Conservation (phyloP, 2,113 vertebrate genomes). For the Rhombomys opimus region DNA sequence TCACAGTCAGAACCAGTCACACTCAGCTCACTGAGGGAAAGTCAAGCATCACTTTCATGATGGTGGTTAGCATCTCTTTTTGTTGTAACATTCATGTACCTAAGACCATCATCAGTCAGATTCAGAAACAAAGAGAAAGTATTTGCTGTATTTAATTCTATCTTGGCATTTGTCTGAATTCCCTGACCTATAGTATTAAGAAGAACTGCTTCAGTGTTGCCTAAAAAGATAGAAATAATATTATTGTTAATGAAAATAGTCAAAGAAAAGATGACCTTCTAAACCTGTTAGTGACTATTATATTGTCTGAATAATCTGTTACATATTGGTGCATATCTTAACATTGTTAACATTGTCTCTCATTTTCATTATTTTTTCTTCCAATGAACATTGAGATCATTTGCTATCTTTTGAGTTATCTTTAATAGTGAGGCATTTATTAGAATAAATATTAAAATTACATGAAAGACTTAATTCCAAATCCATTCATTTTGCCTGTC, state of each 20-base stretch:
- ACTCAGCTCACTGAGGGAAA: neutral
- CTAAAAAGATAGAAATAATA: neutral
- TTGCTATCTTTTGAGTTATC: neutral
- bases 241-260: neutral
- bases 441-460: neutral
- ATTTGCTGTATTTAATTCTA: neutral
- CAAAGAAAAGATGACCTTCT: neutral
- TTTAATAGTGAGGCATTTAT: neutral
- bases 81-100: neutral
- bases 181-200: neutral
- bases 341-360: neutral
- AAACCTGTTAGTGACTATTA: neutral
- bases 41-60: no score
- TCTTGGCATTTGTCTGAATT: no score
- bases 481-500: neutral
- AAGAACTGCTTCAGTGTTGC: neutral
- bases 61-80: no score
- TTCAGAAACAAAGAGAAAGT: neutral
- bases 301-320: neutral
- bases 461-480: neutral
- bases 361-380: neutral
- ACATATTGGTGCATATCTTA: neutral
- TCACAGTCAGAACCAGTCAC: neutral
- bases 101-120: conserved; percentile 13
- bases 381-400: neutral